Percentiles rank a stretch among this genome's conserved stretches.
Evolutionary conservation across 1,140 invertebrate species (phyloP).

Genomic region (Psilanteris sp.): DNA sequence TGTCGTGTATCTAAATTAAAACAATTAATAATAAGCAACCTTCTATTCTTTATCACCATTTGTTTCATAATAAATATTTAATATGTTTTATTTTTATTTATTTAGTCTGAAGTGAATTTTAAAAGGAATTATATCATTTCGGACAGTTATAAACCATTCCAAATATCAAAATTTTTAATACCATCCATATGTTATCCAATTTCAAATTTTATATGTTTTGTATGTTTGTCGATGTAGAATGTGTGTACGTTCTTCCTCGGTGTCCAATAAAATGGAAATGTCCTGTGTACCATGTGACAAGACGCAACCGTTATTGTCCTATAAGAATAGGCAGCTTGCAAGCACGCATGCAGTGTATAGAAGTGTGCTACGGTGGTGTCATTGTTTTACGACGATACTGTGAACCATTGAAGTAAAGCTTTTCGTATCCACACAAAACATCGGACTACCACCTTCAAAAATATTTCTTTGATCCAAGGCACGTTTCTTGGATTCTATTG

Average conservation of each 20-base stretch:
- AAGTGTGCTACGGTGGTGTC: constrained; percentile 47
- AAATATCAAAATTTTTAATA: too few species aligned
- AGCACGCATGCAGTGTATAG: constrained; percentile 55
- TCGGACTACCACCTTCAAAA: constrained; percentile 5
- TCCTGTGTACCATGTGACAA: constrained; percentile 62
- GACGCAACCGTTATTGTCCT: constrained; percentile 69
- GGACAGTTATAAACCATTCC: too few species aligned
- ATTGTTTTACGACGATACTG: constrained; percentile 30
- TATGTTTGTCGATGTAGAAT: constrained; percentile 32
- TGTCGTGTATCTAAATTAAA: too few species aligned
- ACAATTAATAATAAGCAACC: too few species aligned
- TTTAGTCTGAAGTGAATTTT: too few species aligned
- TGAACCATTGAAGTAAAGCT: constrained; percentile 9
- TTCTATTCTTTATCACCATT: too few species aligned
- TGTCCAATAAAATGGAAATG: constrained; percentile 79
- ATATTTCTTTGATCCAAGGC: constrained; percentile 43
- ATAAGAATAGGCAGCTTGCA: constrained; percentile 67
- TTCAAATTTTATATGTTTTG: constrained; percentile 71
- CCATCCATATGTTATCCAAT: constrained; percentile 69
- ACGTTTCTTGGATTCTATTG: constrained; percentile 43
- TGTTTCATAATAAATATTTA: too few species aligned
- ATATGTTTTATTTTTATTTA: too few species aligned
- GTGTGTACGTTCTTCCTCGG: constrained; percentile 65
- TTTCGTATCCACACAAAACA: constrained; percentile 17
- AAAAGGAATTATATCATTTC: too few species aligned